Base-by-base conservation (phyloP, 2,888 invertebrate species). In the Lasioglossum calceatum region DNA sequence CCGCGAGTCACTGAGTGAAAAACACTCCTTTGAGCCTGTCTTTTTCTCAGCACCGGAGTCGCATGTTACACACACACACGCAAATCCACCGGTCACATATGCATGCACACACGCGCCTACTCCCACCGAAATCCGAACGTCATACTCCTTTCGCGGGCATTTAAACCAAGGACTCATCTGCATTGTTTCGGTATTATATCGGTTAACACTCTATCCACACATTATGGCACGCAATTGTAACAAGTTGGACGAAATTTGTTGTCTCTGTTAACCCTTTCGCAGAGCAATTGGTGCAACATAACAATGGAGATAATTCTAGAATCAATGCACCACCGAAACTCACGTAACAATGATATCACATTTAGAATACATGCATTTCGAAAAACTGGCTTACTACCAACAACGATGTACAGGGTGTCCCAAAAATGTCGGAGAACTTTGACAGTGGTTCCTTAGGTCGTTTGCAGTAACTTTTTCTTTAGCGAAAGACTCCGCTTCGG, bases 1-100 rank as follows among this genome's bases (percentile, higher is more conserved):
- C 84, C 88, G 84, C 90, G 88, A 90, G 77, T 89, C 82, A 92
- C 92, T 91, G 89, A 91, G 83, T 88, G 88, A 86, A 85, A 91
- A 90, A 90, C 86, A 79, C 87, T 86, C 80, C 79, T 82, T 77
- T 73, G 72, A 87, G 75, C 84, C 71, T 54, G 84, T 82, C 87
- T 84, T 77, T 82, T 82, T 84, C 82, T 81, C 86, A 14, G 77
- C 71, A 71, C 27, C 78, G 36, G 73, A 54, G 76, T 58, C 84
- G 42, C 50, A 67, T 64, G 67, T 71, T 54, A 58, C 72, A 44
- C 50, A 58, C 72, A 44, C 50, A 76, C 58, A 27, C 44, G 64
- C 14, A 36, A 44, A 72, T 27, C 73, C 4, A 27, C 42, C 47
- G 72, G 67, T 50, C 36, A 32, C 64, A 42, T 61, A 54, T 47